Evolutionary conservation across 1,140 invertebrate genomes (phyloP).

Genomic region (Aricia agestis): DNA sequence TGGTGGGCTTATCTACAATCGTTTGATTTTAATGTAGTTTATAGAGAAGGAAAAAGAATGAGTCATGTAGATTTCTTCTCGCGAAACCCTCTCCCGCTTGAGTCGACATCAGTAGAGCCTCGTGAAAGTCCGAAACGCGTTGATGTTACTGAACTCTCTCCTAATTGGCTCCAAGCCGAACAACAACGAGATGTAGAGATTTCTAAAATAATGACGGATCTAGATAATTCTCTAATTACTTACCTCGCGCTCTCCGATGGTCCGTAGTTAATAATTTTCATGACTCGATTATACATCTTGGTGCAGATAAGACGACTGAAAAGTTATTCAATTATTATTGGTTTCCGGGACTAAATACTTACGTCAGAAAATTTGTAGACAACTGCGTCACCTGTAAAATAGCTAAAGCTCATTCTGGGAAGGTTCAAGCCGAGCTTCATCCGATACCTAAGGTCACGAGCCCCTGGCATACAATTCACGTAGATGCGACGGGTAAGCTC

Average conservation of each 20-base stretch:
- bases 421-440: slow-evolving; percentile 26
- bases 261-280: slow-evolving; percentile 38
- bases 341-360: slow-evolving; percentile 32
- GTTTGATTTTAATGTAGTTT: slow-evolving; percentile 18
- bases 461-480: slow-evolving; percentile 31
- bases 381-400: slow-evolving; percentile 34
- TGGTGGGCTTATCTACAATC: slow-evolving; percentile 36
- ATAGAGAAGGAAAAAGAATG: slow-evolving; percentile 14
- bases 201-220: slow-evolving; percentile 18
- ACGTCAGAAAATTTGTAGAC: slow-evolving; percentile 33
- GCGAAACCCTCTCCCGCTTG: slow-evolving; percentile 6
- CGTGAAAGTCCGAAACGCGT: slow-evolving; percentile 8
- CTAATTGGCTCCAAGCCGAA: slow-evolving; percentile 19
- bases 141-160: slow-evolving; percentile 19
- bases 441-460: slow-evolving; percentile 28
- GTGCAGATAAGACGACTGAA: slow-evolving; percentile 26
- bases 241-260: slow-evolving; percentile 26
- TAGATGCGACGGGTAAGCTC: slow-evolving; percentile 30
- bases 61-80: slow-evolving; percentile 15
- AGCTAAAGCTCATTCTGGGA: slow-evolving; percentile 30
- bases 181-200: slow-evolving; percentile 21
- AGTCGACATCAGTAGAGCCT: neutral
- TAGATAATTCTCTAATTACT: slow-evolving; percentile 4
- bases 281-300: slow-evolving; percentile 36
- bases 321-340: slow-evolving; percentile 35